Percentiles rank a stretch among this genome's conserved stretches.
Conservation (phyloP, 2,888 invertebrate species). For the Cistogaster globosa region DNA sequence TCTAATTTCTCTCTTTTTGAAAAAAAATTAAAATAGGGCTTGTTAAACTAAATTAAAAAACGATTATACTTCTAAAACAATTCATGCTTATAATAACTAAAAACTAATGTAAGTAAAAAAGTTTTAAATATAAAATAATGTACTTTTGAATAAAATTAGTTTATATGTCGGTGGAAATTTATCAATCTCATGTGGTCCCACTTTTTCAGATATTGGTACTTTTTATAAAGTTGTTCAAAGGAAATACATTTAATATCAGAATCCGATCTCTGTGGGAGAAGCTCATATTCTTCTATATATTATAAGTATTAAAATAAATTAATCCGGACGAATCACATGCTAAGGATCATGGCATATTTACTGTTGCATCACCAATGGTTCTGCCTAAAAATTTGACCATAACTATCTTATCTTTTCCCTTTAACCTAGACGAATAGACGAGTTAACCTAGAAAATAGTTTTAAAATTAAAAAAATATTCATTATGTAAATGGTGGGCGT, state of each 20-base stretch:
- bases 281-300: slow-evolving; percentile 5
- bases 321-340: slow-evolving; percentile 14
- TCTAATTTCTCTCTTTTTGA: not conserved
- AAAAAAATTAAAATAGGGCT: slow-evolving; percentile 8
- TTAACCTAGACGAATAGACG: slow-evolving; percentile 5
- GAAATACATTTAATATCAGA: not conserved
- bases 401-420: too few species aligned
- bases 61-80: not conserved
- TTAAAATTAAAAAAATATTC: slow-evolving; percentile 24
- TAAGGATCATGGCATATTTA: slow-evolving; percentile 19
- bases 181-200: slow-evolving; percentile 1
- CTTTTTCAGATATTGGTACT: slow-evolving; percentile 18
- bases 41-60: slow-evolving; percentile 11
- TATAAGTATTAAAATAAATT: slow-evolving; percentile 15
- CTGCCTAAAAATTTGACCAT: slow-evolving; percentile 15
- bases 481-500: slow-evolving; percentile 8
- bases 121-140: too few species aligned
- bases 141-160: slow-evolving; percentile 7
- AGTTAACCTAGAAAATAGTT: slow-evolving; percentile 9
- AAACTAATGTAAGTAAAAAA: not conserved
- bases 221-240: not conserved
- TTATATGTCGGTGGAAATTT: slow-evolving; percentile 12
- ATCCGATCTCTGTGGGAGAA: slow-evolving; percentile 1
- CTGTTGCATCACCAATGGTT: slow-evolving; percentile 19
- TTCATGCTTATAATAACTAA: not conserved